These are phyloP conservation scores for Pandion haliaetus DNA, from an alignment of 2,113 vertebrate genomes.

Conservation along the genomic window DNA sequence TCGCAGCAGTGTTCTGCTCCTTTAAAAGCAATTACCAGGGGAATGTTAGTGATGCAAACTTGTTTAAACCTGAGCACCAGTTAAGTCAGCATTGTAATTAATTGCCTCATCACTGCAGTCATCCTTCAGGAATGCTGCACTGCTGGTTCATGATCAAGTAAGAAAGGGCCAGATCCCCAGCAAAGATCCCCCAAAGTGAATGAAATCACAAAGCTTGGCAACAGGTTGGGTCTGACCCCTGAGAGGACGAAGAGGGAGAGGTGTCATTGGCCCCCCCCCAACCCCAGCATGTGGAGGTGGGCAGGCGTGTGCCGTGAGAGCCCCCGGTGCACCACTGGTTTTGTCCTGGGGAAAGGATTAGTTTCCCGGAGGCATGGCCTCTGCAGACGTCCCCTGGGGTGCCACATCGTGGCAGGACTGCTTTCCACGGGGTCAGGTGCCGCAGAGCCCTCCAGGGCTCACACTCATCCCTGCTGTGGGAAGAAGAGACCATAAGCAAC, in stretches of 20 bases:
- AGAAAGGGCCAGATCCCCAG: neutral
- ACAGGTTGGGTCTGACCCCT: neutral
- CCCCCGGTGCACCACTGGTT: fast-evolving
- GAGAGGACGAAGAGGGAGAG: neutral
- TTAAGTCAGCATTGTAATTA: slow-evolving; percentile 63
- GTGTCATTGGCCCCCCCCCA: neutral
- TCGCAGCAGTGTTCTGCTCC: neutral
- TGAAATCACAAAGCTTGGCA: neutral
- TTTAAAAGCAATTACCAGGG: slow-evolving; percentile 5
- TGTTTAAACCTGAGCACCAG: slow-evolving; percentile 55
- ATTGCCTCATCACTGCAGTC: slow-evolving; percentile 58
- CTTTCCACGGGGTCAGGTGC: neutral
- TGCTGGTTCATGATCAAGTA: neutral
- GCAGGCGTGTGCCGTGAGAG: fast-evolving
- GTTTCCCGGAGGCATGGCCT: neutral
- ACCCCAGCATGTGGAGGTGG: fast-evolving
- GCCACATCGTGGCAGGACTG: neutral
- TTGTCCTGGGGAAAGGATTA: neutral
- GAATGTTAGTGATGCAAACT: slow-evolving; percentile 62
- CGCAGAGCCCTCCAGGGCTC: neutral
- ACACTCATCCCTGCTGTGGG: neutral
- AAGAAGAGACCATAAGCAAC: neutral
- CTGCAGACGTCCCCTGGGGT: fast-evolving
- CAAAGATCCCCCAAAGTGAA: neutral
- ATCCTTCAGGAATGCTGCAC: slow-evolving; percentile 50